These are phyloP conservation scores for Smutsia temminckii DNA, from an alignment of 2,797 vertebrate species.

Conservation along the genomic window DNA sequence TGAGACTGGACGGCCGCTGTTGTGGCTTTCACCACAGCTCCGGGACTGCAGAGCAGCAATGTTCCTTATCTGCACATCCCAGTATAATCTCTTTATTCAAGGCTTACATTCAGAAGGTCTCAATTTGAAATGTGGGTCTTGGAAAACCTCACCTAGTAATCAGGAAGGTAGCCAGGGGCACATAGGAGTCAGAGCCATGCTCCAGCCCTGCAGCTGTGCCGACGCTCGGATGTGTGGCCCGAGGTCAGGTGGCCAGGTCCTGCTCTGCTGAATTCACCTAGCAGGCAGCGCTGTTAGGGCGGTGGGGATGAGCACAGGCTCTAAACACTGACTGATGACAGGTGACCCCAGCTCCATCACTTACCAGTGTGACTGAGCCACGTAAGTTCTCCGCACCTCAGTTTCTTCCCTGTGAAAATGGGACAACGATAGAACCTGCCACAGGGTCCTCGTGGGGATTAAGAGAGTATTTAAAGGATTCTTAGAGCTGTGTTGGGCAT, in stretches of 20 bases:
- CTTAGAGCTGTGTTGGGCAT: neutral
- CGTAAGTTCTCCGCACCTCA: neutral
- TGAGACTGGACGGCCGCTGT: constrained; percentile 59
- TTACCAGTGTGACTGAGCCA: neutral
- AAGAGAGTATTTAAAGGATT: neutral
- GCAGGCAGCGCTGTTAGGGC: neutral
- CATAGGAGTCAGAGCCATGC: neutral
- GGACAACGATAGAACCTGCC: neutral
- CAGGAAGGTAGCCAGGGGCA: neutral
- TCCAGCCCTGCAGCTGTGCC: fast-evolving
- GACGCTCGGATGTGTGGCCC: fast-evolving
- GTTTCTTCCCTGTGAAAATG: neutral
- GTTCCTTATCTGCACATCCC: constrained; percentile 48
- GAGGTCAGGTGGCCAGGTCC: neutral
- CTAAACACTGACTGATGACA: neutral
- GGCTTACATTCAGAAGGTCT: constrained; percentile 34
- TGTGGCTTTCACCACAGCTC: constrained; percentile 34
- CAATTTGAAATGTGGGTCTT: neutral
- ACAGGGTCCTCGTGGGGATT: fast-evolving
- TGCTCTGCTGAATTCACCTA: fast-evolving
- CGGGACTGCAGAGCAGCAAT: constrained; percentile 47
- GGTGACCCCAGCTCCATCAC: neutral
- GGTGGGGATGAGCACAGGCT: fast-evolving
- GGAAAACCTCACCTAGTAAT: constrained; percentile 2
- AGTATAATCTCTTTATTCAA: constrained; percentile 64